Conservation (phyloP, 2,113 vertebrate genomes). For the Rhynchomys soricoides region DNA sequence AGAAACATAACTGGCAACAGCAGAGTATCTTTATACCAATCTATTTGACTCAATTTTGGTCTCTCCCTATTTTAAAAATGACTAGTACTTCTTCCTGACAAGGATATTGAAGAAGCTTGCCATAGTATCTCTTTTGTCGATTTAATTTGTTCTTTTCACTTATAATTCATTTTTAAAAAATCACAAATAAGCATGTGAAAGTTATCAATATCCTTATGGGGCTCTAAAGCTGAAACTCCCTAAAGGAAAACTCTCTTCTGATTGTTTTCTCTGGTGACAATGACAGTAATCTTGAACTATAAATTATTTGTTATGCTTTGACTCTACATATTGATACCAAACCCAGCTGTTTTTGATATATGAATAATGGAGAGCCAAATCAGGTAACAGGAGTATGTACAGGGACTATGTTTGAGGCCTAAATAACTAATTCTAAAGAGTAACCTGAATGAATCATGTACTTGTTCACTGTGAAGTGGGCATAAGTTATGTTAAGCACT, state of each 20-base stretch:
- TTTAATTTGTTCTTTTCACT: background rate
- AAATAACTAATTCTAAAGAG: constrained; percentile 33
- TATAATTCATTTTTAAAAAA: constrained; percentile 23
- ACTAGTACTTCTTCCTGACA: constrained; percentile 33
- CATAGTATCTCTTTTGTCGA: background rate
- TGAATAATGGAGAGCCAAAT: constrained; percentile 22
- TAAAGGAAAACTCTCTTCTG: background rate
- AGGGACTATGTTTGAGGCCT: background rate
- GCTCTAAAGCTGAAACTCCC: constrained; percentile 36
- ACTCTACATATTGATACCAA: constrained; percentile 12
- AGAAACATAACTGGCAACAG: background rate
- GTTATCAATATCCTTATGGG: background rate
- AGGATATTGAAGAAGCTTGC: background rate
- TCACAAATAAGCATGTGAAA: constrained; percentile 21
- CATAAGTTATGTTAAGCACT: constrained; percentile 39
- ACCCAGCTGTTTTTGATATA: constrained; percentile 18
- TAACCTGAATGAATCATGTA: constrained; percentile 23
- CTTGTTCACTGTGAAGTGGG: background rate
- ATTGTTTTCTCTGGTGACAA: background rate
- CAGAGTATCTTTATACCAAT: background rate
- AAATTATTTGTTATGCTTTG: constrained; percentile 31
- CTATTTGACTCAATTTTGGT: background rate
- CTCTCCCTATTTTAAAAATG: background rate
- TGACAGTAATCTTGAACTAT: background rate
- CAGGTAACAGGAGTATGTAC: background rate